These are phyloP conservation scores for Peromyscus melanophrys DNA, from an alignment of 2,797 vertebrate genomes.

Conservation along the genomic window DNA sequence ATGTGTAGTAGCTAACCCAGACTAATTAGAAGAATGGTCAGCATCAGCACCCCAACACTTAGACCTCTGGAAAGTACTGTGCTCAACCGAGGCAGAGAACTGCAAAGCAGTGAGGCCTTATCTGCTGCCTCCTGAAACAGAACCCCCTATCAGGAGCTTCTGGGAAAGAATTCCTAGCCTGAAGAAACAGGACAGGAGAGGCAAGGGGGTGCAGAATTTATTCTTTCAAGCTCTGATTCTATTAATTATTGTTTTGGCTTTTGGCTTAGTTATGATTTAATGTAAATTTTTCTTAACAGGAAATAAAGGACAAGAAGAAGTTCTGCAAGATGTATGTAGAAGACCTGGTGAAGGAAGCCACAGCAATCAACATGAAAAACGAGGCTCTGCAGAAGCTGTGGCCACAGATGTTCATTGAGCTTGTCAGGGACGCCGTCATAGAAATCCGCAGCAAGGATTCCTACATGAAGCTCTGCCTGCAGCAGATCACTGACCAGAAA, in stretches of 20 bases:
- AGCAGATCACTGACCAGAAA: constrained; percentile 90
- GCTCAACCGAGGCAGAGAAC: background rate
- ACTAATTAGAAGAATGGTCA: background rate
- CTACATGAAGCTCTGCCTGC: constrained; percentile 94
- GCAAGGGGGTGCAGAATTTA: background rate
- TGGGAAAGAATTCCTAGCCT: background rate
- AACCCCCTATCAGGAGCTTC: background rate
- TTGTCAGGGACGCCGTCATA: constrained; percentile 96
- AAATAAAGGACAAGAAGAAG: constrained; percentile 90
- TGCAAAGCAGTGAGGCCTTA: background rate
- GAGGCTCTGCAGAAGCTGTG: constrained; percentile 97
- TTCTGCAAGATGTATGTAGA: constrained; percentile 94
- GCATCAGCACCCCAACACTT: background rate
- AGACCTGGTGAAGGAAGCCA: constrained; percentile 93
- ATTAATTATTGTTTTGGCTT: background rate
- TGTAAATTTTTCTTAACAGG: constrained; percentile 80
- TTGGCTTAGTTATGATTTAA: constrained; percentile 15
- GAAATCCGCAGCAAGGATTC: constrained; percentile 94
- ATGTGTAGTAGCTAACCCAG: background rate
- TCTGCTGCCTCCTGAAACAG: background rate
- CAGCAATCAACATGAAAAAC: constrained; percentile 95
- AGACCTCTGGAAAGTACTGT: background rate
- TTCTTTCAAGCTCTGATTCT: background rate
- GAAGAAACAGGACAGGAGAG: no score
- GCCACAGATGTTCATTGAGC: constrained; percentile 97